Evolutionary conservation across 1,140 invertebrate species (phyloP).

Genomic region (Drosophila parabipectinata): DNA sequence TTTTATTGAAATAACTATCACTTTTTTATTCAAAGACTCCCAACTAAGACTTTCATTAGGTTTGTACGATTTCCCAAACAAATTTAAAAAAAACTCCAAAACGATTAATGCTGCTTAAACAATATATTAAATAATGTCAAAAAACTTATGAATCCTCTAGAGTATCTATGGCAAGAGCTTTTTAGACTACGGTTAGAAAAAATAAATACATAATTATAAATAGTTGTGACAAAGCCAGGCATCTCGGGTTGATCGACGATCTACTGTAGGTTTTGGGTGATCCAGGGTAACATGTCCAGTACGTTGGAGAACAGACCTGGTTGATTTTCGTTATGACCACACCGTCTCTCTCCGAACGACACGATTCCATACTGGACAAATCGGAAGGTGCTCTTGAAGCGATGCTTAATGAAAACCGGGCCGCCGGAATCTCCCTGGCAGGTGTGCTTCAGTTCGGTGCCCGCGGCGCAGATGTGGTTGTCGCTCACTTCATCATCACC

Average conservation of each 20-base stretch:
- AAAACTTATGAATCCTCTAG: conserved; percentile 25
- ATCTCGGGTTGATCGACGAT: conserved; percentile 17
- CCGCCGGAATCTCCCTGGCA: conserved; percentile 91
- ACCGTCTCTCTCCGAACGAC: conserved; percentile 57
- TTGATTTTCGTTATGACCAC: conserved; percentile 44
- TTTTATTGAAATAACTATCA: no score
- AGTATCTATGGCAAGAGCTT: conserved; percentile 51
- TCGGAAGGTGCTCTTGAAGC: conserved; percentile 43
- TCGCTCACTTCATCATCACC: conserved; percentile 55
- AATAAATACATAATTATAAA: conserved; percentile 1
- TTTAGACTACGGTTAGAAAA: conserved; percentile 27
- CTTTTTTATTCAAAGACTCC: no score
- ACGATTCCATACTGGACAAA: conserved; percentile 74
- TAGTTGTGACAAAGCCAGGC: background rate
- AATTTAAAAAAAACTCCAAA: background rate
- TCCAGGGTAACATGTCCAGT: conserved; percentile 77
- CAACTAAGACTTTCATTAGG: no score
- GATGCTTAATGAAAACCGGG: conserved; percentile 85
- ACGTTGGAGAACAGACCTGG: conserved; percentile 79
- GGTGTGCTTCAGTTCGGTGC: conserved; percentile 87
- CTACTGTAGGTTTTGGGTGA: conserved; percentile 70
- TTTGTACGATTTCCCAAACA: no score
- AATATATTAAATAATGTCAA: conserved; percentile 39
- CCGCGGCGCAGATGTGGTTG: conserved; percentile 88
- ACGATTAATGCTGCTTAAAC: conserved; percentile 29